Conservation (phyloP, 2,797 vertebrate genomes). For the Macropodus opercularis region DNA sequence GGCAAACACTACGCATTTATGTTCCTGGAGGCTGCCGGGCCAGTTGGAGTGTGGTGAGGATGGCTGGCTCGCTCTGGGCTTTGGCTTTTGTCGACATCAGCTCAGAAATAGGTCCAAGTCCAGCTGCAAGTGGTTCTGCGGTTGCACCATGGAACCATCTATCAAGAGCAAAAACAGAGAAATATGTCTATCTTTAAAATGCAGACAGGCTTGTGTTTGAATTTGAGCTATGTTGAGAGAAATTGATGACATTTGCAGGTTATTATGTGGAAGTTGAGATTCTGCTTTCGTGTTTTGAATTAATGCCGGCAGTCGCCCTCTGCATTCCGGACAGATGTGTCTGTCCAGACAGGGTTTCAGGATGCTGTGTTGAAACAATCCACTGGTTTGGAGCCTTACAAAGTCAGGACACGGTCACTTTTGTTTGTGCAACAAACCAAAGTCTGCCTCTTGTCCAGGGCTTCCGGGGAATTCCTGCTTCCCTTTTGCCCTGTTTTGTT, state of each 20-base stretch:
- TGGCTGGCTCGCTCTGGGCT: slow-evolving; percentile 71
- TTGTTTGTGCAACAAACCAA: slow-evolving; percentile 47
- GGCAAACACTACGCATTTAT: slow-evolving; percentile 74
- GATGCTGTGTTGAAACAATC: slow-evolving; percentile 64
- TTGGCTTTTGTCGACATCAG: slow-evolving; percentile 74
- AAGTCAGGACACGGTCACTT: slow-evolving; percentile 68
- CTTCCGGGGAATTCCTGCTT: slow-evolving; percentile 62
- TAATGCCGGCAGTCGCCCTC: slow-evolving; percentile 7
- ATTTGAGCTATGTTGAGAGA: slow-evolving; percentile 43
- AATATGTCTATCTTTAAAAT: slow-evolving; percentile 64
- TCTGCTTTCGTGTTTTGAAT: slow-evolving; percentile 28
- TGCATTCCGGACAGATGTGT: slow-evolving; percentile 31
- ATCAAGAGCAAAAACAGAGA: slow-evolving; percentile 52
- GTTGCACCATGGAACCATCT: slow-evolving; percentile 72
- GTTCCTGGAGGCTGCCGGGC: slow-evolving; percentile 69
- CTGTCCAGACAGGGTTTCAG: slow-evolving; percentile 43
- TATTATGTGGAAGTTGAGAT: slow-evolving; percentile 24
- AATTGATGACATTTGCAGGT: slow-evolving; percentile 38
- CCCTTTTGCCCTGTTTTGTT: slow-evolving; percentile 53
- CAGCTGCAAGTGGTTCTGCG: slow-evolving; percentile 77
- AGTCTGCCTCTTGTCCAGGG: slow-evolving; percentile 48
- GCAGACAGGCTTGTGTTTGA: slow-evolving; percentile 41
- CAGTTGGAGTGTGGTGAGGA: slow-evolving; percentile 72
- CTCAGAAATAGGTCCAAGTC: slow-evolving; percentile 77
- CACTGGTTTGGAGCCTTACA: slow-evolving; percentile 71